Percentiles rank a stretch among this genome's conserved stretches.
These are phyloP conservation scores for Upupa epops DNA, from an alignment of 2,113 vertebrate genomes.

Conservation along the genomic window DNA sequence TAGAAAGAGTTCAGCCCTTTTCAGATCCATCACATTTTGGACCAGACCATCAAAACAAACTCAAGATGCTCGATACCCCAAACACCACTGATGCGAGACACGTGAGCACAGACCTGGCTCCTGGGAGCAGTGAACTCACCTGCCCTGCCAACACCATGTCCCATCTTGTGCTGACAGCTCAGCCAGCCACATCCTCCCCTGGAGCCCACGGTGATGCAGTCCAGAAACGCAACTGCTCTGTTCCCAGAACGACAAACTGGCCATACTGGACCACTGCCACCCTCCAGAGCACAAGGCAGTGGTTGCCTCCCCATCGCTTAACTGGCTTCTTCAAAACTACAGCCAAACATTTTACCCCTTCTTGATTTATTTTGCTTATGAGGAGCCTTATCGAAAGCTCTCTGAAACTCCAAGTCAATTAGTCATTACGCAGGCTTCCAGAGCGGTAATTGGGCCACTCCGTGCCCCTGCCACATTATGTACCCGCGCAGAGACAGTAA, in stretches of 20 bases:
- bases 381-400: slow-evolving; percentile 59
- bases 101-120: fast-evolving
- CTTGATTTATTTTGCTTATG: slow-evolving; percentile 38
- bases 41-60: no score
- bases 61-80: not conserved
- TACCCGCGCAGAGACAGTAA: slow-evolving; percentile 70
- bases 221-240: not conserved
- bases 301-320: not conserved
- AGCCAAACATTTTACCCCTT: slow-evolving; percentile 42
- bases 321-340: not conserved
- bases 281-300: not conserved
- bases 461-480: slow-evolving; percentile 61
- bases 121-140: not conserved
- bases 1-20: not conserved
- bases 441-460: slow-evolving; percentile 54
- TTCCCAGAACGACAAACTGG: not conserved
- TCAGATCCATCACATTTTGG: fast-evolving
- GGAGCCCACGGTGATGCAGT: fast-evolving
- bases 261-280: not conserved
- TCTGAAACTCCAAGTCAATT: slow-evolving; percentile 58
- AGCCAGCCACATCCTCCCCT: not conserved
- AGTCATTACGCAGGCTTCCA: slow-evolving; percentile 65
- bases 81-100: no score
- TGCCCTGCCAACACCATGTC: not conserved
- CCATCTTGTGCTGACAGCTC: not conserved